Evolutionary conservation across 2,797 vertebrate genomes (phyloP).

Genomic region (Echiichthys vipera): DNA sequence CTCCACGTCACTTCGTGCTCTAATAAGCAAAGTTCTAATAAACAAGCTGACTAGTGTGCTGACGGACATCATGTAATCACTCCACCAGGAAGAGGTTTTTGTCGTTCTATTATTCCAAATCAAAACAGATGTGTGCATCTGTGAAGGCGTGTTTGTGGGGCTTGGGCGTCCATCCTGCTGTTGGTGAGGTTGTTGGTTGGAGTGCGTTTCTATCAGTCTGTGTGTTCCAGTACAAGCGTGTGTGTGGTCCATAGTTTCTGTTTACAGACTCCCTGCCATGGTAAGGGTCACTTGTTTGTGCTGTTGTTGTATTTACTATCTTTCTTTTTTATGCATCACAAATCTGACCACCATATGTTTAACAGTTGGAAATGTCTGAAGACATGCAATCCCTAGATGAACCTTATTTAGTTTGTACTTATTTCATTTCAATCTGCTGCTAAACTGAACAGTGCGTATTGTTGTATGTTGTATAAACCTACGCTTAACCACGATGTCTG

Average conservation of each 20-base stretch:
- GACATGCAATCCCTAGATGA: constrained; percentile 9
- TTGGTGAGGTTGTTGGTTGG: constrained; percentile 14
- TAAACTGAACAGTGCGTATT: too few species aligned
- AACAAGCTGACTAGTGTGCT: constrained; percentile 37
- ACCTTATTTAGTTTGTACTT: too few species aligned
- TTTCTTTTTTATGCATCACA: background rate
- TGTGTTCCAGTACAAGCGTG: constrained; percentile 4
- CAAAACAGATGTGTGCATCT: constrained; percentile 60
- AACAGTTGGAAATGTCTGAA: constrained; percentile 2
- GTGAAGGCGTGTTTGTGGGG: constrained; percentile 14
- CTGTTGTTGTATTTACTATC: constrained; percentile 31
- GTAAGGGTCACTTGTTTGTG: constrained; percentile 12
- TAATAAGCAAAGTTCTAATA: constrained; percentile 24
- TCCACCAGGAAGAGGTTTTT: constrained; percentile 34
- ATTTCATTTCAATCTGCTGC: too few species aligned
- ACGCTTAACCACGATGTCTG: too few species aligned
- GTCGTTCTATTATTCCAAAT: constrained; percentile 34
- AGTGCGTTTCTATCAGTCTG: constrained; percentile 5
- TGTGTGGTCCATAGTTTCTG: constrained; percentile 53
- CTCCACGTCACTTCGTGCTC: background rate
- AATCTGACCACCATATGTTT: constrained; percentile 42
- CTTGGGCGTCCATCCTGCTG: constrained; percentile 2
- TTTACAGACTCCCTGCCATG: constrained; percentile 32
- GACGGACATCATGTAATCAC: constrained; percentile 28
- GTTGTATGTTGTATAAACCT: too few species aligned